These are phyloP conservation scores for Lordiphosa fenestrarum DNA, from an alignment of 2,888 invertebrate genomes.

Conservation along the genomic window DNA sequence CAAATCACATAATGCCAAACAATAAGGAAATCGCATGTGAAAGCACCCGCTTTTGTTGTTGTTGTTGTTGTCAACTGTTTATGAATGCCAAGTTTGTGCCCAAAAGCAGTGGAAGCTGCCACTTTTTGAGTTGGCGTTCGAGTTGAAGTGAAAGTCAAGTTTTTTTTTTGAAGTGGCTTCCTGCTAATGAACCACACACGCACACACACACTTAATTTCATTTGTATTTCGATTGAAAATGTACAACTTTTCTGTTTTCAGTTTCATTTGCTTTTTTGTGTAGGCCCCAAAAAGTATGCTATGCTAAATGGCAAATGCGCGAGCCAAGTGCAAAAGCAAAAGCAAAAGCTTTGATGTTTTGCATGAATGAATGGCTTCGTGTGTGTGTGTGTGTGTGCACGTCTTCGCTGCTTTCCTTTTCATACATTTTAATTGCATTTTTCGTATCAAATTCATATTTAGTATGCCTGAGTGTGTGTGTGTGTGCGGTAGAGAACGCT, in stretches of 20 bases:
- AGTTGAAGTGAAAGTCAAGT: neutral
- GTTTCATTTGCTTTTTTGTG: conserved; percentile 23
- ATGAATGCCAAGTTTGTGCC: conserved; percentile 29
- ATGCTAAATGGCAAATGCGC: conserved; percentile 45
- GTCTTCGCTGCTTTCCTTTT: conserved; percentile 49
- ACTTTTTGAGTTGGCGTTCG: conserved; percentile 27
- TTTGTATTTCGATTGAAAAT: conserved; percentile 63
- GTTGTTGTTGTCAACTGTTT: conserved; percentile 52
- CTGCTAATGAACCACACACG: conserved; percentile 45
- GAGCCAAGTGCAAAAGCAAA: conserved; percentile 1
- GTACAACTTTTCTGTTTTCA: conserved; percentile 15
- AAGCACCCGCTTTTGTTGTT: conserved; percentile 19
- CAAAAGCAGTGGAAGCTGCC: conserved; percentile 3
- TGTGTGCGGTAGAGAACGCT: conserved; percentile 16
- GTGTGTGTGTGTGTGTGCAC: conserved; percentile 14
- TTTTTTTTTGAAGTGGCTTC: conserved; percentile 33
- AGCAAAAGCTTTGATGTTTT: conserved; percentile 60
- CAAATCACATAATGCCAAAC: conserved; percentile 60
- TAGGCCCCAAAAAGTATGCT: conserved; percentile 45
- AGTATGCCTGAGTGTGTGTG: conserved; percentile 27
- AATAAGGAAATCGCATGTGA: conserved; percentile 73
- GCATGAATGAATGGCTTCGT: conserved; percentile 52
- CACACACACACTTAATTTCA: conserved; percentile 50
- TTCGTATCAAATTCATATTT: conserved; percentile 66
- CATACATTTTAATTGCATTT: conserved; percentile 71